Conservation (phyloP, 2,113 vertebrate species). For the Opisthocomus hoazin region DNA sequence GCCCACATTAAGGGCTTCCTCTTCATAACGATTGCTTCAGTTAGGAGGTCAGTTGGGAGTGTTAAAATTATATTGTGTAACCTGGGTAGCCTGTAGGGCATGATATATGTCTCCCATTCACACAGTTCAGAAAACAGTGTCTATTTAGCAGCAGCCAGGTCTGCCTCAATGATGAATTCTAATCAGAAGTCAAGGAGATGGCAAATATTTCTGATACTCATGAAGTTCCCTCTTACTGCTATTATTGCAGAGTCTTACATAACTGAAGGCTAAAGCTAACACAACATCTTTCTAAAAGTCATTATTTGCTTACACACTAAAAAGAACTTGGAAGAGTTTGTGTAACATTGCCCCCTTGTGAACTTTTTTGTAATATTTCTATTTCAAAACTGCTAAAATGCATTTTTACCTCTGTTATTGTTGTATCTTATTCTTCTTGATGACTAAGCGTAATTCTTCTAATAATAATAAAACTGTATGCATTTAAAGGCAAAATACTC, state of each 20-base stretch:
- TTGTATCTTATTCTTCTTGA: neutral
- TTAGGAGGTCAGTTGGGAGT: neutral
- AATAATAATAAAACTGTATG: neutral
- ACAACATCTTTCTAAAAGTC: neutral
- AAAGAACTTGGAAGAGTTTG: neutral
- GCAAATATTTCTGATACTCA: neutral
- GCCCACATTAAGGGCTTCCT: neutral
- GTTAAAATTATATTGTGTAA: neutral
- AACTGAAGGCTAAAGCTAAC: neutral
- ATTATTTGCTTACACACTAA: neutral
- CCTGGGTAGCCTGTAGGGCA: neutral
- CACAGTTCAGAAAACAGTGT: neutral
- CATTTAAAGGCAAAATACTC: neutral
- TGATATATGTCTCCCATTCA: neutral
- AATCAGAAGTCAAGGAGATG: neutral
- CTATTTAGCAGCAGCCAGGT: neutral
- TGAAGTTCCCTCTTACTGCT: neutral
- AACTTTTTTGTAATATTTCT: neutral
- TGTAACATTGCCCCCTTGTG: slow-evolving; percentile 39
- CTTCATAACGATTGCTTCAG: neutral
- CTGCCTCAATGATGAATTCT: neutral
- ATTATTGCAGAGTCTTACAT: neutral
- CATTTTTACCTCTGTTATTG: neutral
- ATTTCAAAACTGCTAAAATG: neutral
- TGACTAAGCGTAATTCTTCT: neutral